Evolutionary conservation across 2,797 vertebrate genomes (phyloP).

Genomic region (Sorex maritimensis): DNA sequence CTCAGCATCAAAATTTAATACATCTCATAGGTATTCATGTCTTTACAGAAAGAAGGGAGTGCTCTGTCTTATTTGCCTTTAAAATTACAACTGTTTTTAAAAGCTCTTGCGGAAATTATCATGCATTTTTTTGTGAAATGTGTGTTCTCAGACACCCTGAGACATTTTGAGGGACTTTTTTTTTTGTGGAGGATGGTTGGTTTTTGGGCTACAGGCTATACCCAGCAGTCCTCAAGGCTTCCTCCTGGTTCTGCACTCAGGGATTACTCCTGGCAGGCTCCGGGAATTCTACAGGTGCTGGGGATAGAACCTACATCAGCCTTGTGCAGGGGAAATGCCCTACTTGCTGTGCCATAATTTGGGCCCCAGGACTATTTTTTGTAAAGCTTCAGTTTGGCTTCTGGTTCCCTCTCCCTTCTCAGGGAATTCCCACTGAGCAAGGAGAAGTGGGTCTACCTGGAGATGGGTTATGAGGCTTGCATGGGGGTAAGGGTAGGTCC

Average conservation of each 20-base stretch:
- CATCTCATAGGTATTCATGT: neutral
- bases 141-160: neutral
- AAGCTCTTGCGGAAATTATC: neutral
- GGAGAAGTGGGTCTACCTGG: neutral
- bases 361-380: no score
- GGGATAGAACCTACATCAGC: no score
- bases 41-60: conserved; percentile 47
- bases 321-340: no score
- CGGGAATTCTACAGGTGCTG: no score
- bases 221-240: no score
- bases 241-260: no score
- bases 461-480: neutral
- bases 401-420: neutral
- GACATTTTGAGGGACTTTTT: neutral
- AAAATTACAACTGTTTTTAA: conserved; percentile 30
- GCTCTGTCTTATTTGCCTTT: conserved; percentile 49
- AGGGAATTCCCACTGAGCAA: neutral
- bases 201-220: neutral
- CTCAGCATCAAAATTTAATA: neutral
- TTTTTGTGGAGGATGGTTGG: neutral
- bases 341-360: no score
- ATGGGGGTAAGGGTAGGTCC: neutral
- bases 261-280: no score
- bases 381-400: neutral
- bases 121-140: conserved; percentile 18